phyloP scores from a whole-genome alignment of 2,113 vertebrate species.

The Leucosticte australis region DNA sequence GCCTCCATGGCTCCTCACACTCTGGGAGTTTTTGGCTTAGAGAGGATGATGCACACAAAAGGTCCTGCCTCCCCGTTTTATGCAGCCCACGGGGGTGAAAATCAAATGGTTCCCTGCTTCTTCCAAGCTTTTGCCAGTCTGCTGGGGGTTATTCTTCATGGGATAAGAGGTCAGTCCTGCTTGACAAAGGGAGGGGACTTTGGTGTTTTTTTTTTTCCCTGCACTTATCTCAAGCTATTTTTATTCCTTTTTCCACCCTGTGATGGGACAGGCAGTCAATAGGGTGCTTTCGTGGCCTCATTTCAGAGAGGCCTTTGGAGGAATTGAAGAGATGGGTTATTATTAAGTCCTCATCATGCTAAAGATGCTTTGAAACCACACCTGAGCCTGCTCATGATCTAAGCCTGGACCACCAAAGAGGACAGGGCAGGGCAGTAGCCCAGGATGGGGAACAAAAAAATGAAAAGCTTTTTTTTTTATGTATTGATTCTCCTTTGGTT shows the following conservation, averaged over 20 bases:
- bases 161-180: conserved; percentile 27
- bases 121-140: not conserved
- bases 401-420: conserved; percentile 1
- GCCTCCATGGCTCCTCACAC: accelerated
- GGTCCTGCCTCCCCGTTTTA: not conserved
- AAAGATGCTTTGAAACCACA: conserved; percentile 6
- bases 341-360: not conserved
- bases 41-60: not conserved
- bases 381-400: not conserved
- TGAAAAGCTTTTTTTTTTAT: not conserved
- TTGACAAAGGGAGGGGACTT: conserved; percentile 10
- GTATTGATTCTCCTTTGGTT: not conserved
- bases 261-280: conserved; percentile 13
- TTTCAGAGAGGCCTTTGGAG: conserved; percentile 12
- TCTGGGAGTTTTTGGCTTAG: not conserved
- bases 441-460: not conserved
- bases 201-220: not conserved
- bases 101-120: conserved; percentile 6
- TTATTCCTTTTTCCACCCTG: not conserved
- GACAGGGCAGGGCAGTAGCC: not conserved
- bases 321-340: conserved; percentile 8
- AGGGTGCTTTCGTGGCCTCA: conserved; percentile 10
- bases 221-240: not conserved
- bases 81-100: not conserved
- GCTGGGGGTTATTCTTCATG: not conserved